Evolutionary conservation across 2,113 vertebrate genomes (phyloP).

Genomic region (Plestiodon gilberti): DNA sequence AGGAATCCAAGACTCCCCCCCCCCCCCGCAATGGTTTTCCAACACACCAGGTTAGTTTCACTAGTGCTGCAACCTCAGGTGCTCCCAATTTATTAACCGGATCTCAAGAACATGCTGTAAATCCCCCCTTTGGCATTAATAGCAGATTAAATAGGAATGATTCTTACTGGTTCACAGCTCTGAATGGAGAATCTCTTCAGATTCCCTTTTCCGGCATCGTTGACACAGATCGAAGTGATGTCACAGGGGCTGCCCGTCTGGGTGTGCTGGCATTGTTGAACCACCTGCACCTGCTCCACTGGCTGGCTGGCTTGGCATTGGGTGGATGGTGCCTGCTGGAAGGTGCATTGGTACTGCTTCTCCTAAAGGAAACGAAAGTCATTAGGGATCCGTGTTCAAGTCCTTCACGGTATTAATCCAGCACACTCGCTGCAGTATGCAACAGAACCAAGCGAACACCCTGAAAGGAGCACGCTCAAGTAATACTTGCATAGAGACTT

Average conservation of each 20-base stretch:
- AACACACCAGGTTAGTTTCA: too few species aligned
- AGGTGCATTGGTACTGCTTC: constrained; percentile 45
- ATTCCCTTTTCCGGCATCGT: constrained; percentile 35
- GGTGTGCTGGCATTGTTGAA: constrained; percentile 50
- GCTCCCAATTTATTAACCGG: too few species aligned
- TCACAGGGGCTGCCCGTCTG: constrained; percentile 49
- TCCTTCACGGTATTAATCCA: not conserved
- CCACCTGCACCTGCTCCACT: not conserved
- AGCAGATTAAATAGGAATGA: rapidly evolving
- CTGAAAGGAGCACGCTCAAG: not conserved
- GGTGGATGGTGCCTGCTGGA: constrained; percentile 13
- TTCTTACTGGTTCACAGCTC: constrained; percentile 45
- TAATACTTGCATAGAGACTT: too few species aligned
- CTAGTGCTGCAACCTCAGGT: too few species aligned
- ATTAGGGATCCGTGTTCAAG: not conserved
- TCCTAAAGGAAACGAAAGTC: constrained; percentile 27
- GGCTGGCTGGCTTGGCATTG: constrained; percentile 28
- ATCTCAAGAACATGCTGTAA: too few species aligned
- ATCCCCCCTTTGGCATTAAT: too few species aligned
- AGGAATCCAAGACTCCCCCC: too few species aligned
- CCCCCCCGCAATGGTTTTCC: too few species aligned
- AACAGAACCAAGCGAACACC: not conserved
- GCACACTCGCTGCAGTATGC: too few species aligned
- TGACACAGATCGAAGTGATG: not conserved
- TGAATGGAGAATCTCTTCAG: constrained; percentile 42